phyloP scores from a whole-genome alignment of 2,113 vertebrate species.

The Pagrus major region DNA sequence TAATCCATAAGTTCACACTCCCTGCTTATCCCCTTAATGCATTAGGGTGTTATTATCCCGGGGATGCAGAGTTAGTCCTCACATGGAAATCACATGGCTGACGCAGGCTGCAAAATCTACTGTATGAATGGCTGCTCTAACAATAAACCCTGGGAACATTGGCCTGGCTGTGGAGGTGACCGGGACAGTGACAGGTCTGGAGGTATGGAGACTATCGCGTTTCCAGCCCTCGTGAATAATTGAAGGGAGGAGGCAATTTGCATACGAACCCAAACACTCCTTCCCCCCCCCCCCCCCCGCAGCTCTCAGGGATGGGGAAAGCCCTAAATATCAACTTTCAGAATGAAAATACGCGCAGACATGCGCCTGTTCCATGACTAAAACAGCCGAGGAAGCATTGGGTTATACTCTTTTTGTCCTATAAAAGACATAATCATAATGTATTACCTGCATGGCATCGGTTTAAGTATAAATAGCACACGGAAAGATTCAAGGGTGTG shows the following conservation, averaged over 20 bases:
- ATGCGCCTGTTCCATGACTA: too few relatives aligned
- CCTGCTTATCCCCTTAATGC: background rate
- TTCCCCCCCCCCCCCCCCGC: background rate
- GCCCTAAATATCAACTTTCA: background rate
- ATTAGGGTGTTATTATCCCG: too few relatives aligned
- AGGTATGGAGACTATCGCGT: conserved; percentile 44
- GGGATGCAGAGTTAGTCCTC: conserved; percentile 29
- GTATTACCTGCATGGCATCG: background rate
- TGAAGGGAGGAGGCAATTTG: conserved; percentile 73
- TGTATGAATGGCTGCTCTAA: conserved; percentile 31
- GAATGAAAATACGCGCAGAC: background rate
- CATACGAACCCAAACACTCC: conserved; percentile 83
- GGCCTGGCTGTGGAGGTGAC: conserved; percentile 3
- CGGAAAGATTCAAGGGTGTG: conserved; percentile 36
- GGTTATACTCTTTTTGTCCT: background rate
- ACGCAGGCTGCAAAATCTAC: conserved; percentile 3
- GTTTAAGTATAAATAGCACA: background rate
- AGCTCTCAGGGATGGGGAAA: background rate
- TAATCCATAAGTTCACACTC: background rate
- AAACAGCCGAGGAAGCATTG: too few relatives aligned
- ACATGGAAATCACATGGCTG: conserved; percentile 61
- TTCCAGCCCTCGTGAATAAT: conserved; percentile 74
- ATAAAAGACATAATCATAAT: background rate
- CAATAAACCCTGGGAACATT: background rate
- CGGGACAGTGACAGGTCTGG: conserved; percentile 30